These are phyloP conservation scores for Mylabris phalerata DNA, from an alignment of 1,140 invertebrate species.

Conservation along the genomic window DNA sequence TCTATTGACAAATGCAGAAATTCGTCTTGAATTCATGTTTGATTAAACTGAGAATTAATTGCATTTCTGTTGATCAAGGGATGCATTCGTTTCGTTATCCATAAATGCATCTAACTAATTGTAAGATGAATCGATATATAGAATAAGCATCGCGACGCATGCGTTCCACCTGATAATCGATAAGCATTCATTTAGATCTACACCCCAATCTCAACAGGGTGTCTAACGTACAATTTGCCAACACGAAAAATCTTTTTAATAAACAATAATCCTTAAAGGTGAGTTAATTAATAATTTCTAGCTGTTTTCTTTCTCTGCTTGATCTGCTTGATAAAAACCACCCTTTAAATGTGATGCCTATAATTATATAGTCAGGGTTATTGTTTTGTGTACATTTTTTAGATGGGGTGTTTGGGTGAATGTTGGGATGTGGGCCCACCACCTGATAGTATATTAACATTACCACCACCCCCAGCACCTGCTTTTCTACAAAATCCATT, in stretches of 20 bases:
- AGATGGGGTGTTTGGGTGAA: conserved; percentile 45
- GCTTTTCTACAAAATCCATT: conserved; percentile 54
- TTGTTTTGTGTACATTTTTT: background rate
- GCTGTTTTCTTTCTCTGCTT: background rate
- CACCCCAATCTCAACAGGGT: conserved; percentile 21
- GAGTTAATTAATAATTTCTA: conserved; percentile 1
- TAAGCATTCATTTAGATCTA: conserved; percentile 20
- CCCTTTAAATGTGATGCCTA: too few relatives aligned
- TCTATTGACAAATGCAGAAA: background rate
- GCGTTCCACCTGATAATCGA: conserved; percentile 20
- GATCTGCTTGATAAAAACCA: background rate
- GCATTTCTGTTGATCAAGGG: too few relatives aligned
- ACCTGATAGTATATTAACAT: conserved; percentile 67
- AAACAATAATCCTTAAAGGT: background rate
- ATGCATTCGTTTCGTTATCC: too few relatives aligned
- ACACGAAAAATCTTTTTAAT: background rate
- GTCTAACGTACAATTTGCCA: background rate
- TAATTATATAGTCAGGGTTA: too few relatives aligned
- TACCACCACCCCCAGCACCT: conserved; percentile 75
- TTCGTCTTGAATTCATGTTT: too few relatives aligned
- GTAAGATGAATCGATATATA: conserved; percentile 14
- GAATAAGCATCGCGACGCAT: conserved; percentile 23
- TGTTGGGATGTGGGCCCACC: conserved; percentile 71
- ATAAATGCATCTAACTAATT: too few relatives aligned
- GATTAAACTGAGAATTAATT: too few relatives aligned